These are phyloP conservation scores for Aleiodes leptofemur DNA, from an alignment of 2,888 invertebrate species.

Conservation along the genomic window DNA sequence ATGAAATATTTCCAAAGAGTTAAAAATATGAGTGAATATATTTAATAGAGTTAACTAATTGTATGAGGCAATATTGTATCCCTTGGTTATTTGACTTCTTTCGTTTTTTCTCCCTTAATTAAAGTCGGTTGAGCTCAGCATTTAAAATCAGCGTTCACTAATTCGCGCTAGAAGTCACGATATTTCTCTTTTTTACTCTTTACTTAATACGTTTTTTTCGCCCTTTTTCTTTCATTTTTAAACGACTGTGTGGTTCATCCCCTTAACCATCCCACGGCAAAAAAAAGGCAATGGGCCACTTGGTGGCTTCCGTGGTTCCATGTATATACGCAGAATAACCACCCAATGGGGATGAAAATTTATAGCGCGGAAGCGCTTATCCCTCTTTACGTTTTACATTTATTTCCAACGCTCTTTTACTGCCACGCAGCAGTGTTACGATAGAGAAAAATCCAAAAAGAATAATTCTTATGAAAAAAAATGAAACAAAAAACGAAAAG, in stretches of 20 bases:
- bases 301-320: slow-evolving; percentile 29
- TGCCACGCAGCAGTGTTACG: background rate
- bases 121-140: slow-evolving; percentile 6
- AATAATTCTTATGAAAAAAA: slow-evolving; percentile 10
- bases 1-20: too few relatives aligned
- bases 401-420: slow-evolving; percentile 41
- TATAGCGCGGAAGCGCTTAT: slow-evolving; percentile 52
- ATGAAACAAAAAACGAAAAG: background rate
- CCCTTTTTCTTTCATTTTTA: slow-evolving; percentile 5
- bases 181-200: background rate
- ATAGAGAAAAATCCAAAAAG: slow-evolving; percentile 22
- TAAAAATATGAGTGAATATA: too few relatives aligned
- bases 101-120: slow-evolving; percentile 23
- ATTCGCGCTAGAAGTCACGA: slow-evolving; percentile 25
- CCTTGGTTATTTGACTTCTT: slow-evolving; percentile 5
- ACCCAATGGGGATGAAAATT: slow-evolving; percentile 47
- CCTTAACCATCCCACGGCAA: background rate
- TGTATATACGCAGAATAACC: background rate
- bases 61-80: background rate
- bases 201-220: background rate
- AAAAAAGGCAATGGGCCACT: slow-evolving; percentile 31
- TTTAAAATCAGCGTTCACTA: slow-evolving; percentile 31
- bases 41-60: background rate
- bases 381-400: slow-evolving; percentile 53
- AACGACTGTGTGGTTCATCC: slow-evolving; percentile 31